These are phyloP conservation scores for Seira musarum DNA, from an alignment of 2,888 invertebrate species.

Conservation along the genomic window DNA sequence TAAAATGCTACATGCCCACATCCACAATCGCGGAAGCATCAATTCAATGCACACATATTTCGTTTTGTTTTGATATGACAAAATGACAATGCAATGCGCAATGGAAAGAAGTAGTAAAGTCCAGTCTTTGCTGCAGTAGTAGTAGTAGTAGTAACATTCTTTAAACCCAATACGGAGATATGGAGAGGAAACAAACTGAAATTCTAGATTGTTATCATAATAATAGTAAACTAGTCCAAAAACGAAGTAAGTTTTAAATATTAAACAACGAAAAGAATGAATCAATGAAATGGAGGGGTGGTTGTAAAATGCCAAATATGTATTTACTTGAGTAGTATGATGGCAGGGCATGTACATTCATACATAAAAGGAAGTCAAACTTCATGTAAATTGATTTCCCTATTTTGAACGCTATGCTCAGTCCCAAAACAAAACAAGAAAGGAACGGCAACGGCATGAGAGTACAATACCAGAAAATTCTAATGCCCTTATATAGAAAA, in stretches of 20 bases:
- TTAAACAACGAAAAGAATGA: not conserved
- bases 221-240: not conserved
- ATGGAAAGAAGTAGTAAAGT: not conserved
- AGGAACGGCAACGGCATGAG: not conserved
- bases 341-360: not conserved
- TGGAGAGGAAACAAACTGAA: not conserved
- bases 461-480: not conserved
- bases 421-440: not conserved
- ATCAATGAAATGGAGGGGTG: not conserved
- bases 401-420: not conserved
- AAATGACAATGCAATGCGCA: not conserved
- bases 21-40: no score
- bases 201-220: not conserved
- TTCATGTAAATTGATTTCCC: no score
- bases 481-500: not conserved
- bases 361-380: not conserved
- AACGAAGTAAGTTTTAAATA: conserved; percentile 2
- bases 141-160: no score
- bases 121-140: no score
- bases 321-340: not conserved
- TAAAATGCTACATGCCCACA: not conserved
- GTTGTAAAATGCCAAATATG: not conserved
- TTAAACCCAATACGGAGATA: not conserved
- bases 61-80: not conserved
- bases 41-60: not conserved